Evolutionary conservation across 2,797 vertebrate genomes (phyloP), one percentile per base, ranked within the genome.

Genomic region (Cynodonichthys magdalenae): DNA sequence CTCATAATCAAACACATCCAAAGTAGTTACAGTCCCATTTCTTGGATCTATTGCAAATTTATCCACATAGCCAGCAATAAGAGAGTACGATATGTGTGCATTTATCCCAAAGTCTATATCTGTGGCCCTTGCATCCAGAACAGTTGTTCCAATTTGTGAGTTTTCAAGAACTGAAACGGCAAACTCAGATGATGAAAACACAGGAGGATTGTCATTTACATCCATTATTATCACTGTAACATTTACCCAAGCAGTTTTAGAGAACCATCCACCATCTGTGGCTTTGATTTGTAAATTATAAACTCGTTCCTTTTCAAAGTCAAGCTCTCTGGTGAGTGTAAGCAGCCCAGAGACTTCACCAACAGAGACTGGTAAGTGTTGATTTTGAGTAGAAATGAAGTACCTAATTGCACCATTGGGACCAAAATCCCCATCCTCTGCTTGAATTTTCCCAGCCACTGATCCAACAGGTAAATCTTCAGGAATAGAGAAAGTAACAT

Each of bases 191-290:
- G 66, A 80, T 18, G 74, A 69, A 76, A 94, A 93, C 8, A 89
- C 53, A 7, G 94, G 93, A 42, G 86, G 83, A 72, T 93, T 94
- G 78, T 94, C 93, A 59, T 94, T 93, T 41, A 92, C 84, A 80
- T 94, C 93, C 53, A 71, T 75, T 45, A 94, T 83, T 64, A 84
- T 57, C 18, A 94, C 80, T 18, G 89, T 90, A 20, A 93, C 75
- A 64, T 90, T 91, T 53, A 92, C 19, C 20, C 46, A 51, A 4
- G 70, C 80, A 19, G 64, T 90, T 80, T 89, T 90, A 36, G 88
- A 71, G 14, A 69, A 28, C 92, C 92, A 94, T 51, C 90, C 93
- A 63, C 83, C 82, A 69, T 94, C 94, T 42, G 20, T 59, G 15
- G 87, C 92, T 77, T 63, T 80, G 59, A 94, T 83, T 53, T 77